Base-by-base conservation (phyloP, 35 echinoderm and acorn worm species). In the Diadema setosum region DNA sequence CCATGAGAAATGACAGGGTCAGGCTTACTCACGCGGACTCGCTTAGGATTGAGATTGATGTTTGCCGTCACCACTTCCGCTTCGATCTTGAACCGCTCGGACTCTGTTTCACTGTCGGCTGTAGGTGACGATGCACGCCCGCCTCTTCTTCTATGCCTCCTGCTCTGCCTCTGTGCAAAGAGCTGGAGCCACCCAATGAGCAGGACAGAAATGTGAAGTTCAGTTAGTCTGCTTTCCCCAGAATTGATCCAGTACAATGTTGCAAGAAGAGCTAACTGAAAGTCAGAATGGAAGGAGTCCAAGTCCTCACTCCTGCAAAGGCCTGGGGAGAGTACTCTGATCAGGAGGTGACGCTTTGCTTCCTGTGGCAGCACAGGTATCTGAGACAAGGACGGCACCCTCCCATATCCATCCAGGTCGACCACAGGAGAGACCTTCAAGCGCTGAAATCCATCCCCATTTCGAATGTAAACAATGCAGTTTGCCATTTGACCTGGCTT, bases 171-270 rank as follows among this genome's bases (percentile, higher is more conserved):
- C 21, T 34, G 24, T 45, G 89, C 61, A n/a, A 48, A 83, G 32
- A 30, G 45, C 11, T 83, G 57, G 12, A 91, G 37, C 89, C 89
- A 91, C 5, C 82, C 48, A 5, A 91, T 15, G 30, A 91, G 80
- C 83, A 91, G 42, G 7, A 83, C 63, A 78, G 8, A 15, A 1
- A 91, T 35, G 42, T 86, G 89, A 21, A 76, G 48, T 18, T 60
- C 36, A 14, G 44, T 29, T 3, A 86, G 16, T 14, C 44, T 65
- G 3, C 65, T 42, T 40, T 63, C 16, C 12, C 49, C 39, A 30
- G 60, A 45, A 21, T 60, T 85, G 41, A 91, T 75, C 83, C 89
- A 91, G 52, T 76, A 61, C 3, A 76, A 3, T 6, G 82, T 91
- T 18, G 45, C 83, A 7, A 86, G 2, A 6, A 86, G 36, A 3